phyloP scores from a whole-genome alignment of 2,113 vertebrate genomes.

The Cnemophilus loriae region DNA sequence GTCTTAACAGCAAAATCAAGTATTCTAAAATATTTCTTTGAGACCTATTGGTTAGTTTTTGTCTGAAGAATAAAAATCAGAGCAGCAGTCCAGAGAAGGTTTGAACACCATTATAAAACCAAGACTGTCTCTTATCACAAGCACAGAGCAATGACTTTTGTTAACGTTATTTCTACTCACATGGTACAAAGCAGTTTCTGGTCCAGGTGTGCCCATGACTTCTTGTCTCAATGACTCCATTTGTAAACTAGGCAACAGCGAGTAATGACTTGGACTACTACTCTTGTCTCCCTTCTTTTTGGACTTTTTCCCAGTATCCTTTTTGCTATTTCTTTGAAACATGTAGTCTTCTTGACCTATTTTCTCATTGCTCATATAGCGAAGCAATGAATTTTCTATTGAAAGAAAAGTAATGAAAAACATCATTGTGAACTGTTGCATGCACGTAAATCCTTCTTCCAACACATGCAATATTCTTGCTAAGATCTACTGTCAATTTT shows the following conservation, averaged over 20 bases:
- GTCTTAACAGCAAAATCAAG: background rate
- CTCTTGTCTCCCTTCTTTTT: slow-evolving; percentile 96
- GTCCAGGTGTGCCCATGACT: slow-evolving; percentile 86
- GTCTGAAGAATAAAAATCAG: background rate
- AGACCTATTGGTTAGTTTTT: background rate
- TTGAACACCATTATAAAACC: background rate
- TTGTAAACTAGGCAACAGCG: slow-evolving; percentile 86
- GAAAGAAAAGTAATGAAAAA: slow-evolving; percentile 52
- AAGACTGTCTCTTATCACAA: background rate
- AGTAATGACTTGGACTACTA: slow-evolving; percentile 91
- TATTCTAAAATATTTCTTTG: background rate
- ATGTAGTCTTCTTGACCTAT: slow-evolving; percentile 88
- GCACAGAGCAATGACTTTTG: background rate
- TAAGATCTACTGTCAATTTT: background rate
- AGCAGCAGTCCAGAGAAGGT: background rate
- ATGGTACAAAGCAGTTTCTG: slow-evolving; percentile 89
- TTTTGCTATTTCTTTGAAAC: slow-evolving; percentile 88
- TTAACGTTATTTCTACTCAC: slow-evolving; percentile 72
- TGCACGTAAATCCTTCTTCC: background rate
- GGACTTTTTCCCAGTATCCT: slow-evolving; percentile 88
- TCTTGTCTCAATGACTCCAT: slow-evolving; percentile 91
- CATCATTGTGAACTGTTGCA: background rate
- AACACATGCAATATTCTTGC: background rate
- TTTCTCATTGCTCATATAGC: slow-evolving; percentile 93
- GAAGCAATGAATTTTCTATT: slow-evolving; percentile 88